Evolutionary conservation across 2,113 vertebrate genomes (phyloP), one percentile per base, ranked within the genome.

Genomic region (Salvelinus sp.): DNA sequence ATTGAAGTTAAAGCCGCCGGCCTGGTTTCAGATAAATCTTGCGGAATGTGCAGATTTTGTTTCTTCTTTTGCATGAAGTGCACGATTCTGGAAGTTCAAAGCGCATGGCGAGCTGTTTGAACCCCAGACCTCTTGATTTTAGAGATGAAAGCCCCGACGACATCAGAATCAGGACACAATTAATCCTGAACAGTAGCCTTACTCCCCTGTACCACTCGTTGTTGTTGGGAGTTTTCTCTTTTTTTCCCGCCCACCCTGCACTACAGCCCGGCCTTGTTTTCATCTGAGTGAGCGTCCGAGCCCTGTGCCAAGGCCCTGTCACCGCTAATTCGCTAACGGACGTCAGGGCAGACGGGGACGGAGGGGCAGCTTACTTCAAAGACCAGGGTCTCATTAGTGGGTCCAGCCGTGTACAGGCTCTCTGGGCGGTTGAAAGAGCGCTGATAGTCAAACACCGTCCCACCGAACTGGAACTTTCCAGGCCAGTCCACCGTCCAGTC

Each of bases 401-500:
- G 97, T 66, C 98, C 98, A 0, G 93, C 80, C 0, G 96, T 93
- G 2, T 91, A 95, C 66, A 99, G 93, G 20, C 93, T 97, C 91
- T 99, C 98, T 0, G 96, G 96, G 47, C 87, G 94, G 89, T 92
- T 93, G 65, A 94, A 94, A 69, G 96, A 90, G 14, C 97, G 96
- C 57, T 95, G 96, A 79, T 99, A 99, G 85, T 95, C 90, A 27
- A 99, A 99, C 0, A 93, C 89, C 0, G 97, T 95, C 47, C 97
- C 98, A 0, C 94, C 97, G 1, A 99, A 96, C 30, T 88, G 86
- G 86, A 98, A 97, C 89, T 95, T 95, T 7, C 98, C 97, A 0
- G 97, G 98, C 98, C 98, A 99, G 91, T 98, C 96, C 44, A 98
- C 95, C 0, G 93, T 98, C 97, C 97, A 98, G 79, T 95, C 94